A percentile compares a stretch with the other conserved stretches of the same genome.
These are phyloP conservation scores for Drosophila ercepeae DNA, from an alignment of 1,140 invertebrate genomes.

Conservation along the genomic window DNA sequence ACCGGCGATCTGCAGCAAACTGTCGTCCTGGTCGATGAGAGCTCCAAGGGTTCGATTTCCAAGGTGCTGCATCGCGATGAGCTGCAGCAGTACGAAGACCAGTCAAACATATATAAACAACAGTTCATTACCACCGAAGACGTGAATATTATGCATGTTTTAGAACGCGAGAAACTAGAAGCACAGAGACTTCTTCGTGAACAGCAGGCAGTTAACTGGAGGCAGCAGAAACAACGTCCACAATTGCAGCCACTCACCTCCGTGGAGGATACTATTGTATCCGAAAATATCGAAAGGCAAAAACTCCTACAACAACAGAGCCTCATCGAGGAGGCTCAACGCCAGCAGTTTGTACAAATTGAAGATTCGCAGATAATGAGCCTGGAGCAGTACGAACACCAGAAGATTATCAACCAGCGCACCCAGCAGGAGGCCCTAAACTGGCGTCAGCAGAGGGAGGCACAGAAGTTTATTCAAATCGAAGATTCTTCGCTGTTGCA, in stretches of 20 bases:
- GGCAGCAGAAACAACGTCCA: conserved; percentile 61
- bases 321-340: conserved; percentile 61
- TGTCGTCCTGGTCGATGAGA: conserved; percentile 67
- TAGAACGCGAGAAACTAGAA: conserved; percentile 73
- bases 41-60: conserved; percentile 74
- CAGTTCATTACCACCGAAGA: conserved; percentile 78
- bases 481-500: conserved; percentile 76
- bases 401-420: conserved; percentile 59
- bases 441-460: conserved; percentile 69
- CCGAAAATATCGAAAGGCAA: conserved; percentile 59
- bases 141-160: conserved; percentile 72
- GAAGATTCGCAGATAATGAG: conserved; percentile 79
- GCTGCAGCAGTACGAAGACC: conserved; percentile 68
- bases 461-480: conserved; percentile 67
- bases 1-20: conserved; percentile 48
- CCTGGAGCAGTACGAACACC: conserved; percentile 71
- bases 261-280: conserved; percentile 78
- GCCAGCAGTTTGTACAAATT: conserved; percentile 63
- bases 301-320: conserved; percentile 59
- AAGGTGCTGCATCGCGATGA: conserved; percentile 65
- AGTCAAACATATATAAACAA: conserved; percentile 62
- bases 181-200: conserved; percentile 62
- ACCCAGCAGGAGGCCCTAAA: conserved; percentile 65
- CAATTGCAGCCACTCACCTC: conserved; percentile 68
- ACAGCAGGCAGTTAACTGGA: conserved; percentile 78